Percentiles rank a stretch among this genome's conserved stretches.
phyloP scores from a whole-genome alignment of 2,113 vertebrate species.

The Pterocles gutturalis region DNA sequence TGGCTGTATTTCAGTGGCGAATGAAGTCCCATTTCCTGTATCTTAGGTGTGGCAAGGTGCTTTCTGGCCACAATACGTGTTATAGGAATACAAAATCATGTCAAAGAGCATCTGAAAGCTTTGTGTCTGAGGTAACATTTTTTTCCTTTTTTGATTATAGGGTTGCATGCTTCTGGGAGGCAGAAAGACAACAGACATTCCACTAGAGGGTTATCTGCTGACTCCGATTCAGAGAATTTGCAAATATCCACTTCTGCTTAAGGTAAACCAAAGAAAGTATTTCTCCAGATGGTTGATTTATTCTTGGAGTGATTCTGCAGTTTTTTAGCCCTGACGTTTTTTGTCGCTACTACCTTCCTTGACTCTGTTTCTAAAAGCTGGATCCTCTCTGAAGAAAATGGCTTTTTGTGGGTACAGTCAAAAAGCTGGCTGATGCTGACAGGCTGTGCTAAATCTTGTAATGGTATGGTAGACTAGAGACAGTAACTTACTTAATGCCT shows the following conservation, averaged over 20 bases:
- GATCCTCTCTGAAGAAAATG: not conserved
- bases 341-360: not conserved
- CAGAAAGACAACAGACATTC: constrained; percentile 96
- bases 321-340: not conserved
- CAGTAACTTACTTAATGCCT: not conserved
- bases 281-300: not conserved
- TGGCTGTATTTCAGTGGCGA: not conserved
- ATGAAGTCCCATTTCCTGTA: not conserved
- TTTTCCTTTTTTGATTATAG: constrained; percentile 73
- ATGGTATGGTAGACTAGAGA: not conserved
- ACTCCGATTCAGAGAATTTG: constrained; percentile 98
- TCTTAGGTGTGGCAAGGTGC: not conserved
- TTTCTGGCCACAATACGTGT: not conserved
- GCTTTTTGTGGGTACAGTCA: not conserved
- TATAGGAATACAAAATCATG: not conserved
- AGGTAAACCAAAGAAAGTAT: constrained; percentile 80
- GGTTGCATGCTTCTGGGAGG: constrained; percentile 97
- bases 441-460: not conserved
- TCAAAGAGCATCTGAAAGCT: not conserved
- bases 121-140: constrained; percentile 1
- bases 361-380: not conserved
- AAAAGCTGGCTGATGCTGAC: not conserved
- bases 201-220: constrained; percentile 95
- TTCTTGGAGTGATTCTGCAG: not conserved
- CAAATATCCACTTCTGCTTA: constrained; percentile 97